Base-by-base conservation (phyloP, 1,140 invertebrate species). In the Bombus cullumanus region DNA sequence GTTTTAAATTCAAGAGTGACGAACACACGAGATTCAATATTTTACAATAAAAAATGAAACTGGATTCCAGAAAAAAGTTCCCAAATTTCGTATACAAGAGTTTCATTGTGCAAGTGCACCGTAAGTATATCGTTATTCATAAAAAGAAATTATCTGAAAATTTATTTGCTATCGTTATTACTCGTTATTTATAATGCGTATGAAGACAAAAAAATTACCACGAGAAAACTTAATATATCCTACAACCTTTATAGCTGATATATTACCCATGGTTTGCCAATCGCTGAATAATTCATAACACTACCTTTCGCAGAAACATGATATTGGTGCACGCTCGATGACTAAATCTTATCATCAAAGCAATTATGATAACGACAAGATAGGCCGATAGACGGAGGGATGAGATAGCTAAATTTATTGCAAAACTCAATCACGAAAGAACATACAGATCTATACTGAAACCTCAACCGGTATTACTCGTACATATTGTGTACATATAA, bases 271-370 rank as follows among this genome's bases (percentile, higher is more conserved):
- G 28, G 34, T 37, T 57, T 2, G 6, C 25, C 53, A 13, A 39
- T 41, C 37, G 22, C 31, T 77, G 37, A 77, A 77, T 77, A 62
- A 77, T 77, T 64, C 37, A 77, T 64, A 62, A 39, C 28, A 10
- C 1, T 31, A 25, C 37, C 15, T 41, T n/a, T 62, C 13, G 9
- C 25, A 22, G 37, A n/a, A 31, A 31, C 12, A 25, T 62, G 15
- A 8, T 41, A 22, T 62, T 57, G 25, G 28, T 31, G 5, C 22
- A 62, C 31, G 57, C 6, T 28, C 57, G n/a, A n/a, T 31, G 18
- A 41, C 28, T 41, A 41, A 39, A 77, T 22, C 75, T 77, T 77
- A 64, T 64, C 75, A 9, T 25, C 43, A 13, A 59, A 28, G 15
- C 18, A 77, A 39, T 41, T 22, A 62, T 18, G 75, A 64, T 77